Percentiles rank a stretch among this genome's conserved stretches.
Evolutionary conservation across 53 echinoderm and acorn worm species (phyloP).

Genomic region (Hippasteria phrygiana): DNA sequence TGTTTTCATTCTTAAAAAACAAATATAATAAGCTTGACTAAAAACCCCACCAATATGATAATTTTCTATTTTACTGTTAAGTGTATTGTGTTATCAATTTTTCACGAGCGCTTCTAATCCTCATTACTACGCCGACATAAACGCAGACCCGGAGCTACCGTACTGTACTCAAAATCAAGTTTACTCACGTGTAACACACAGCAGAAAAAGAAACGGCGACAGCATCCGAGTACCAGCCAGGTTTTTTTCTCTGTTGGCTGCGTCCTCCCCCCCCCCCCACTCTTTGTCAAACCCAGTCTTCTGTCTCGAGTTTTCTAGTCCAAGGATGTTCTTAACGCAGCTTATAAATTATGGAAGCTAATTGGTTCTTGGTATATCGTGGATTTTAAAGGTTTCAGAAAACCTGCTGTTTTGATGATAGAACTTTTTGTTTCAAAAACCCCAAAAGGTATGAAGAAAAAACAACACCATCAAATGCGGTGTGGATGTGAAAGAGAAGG

Average conservation of each 20-base stretch:
- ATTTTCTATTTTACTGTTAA: not conserved
- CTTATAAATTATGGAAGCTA: conserved; percentile 43
- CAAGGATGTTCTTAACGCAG: conserved; percentile 46
- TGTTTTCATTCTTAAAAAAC: not conserved
- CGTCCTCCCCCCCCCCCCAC: not conserved
- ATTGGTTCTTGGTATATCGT: no score
- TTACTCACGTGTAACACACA: conserved; percentile 22
- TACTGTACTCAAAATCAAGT: not conserved
- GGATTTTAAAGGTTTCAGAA: no score
- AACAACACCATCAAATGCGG: no score
- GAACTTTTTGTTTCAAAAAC: not conserved
- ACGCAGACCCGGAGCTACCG: no score
- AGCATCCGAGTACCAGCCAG: not conserved
- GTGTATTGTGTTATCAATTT: not conserved
- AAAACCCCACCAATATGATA: no score
- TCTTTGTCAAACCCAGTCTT: not conserved
- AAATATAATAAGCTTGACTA: no score
- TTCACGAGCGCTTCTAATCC: not conserved
- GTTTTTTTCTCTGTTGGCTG: not conserved
- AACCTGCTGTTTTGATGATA: no score
- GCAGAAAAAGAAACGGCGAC: not conserved
- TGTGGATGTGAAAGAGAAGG: no score
- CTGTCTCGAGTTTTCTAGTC: not conserved
- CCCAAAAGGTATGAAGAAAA: no score
- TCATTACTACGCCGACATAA: not conserved